Conservation (phyloP, 2,797 vertebrate genomes). For the Amazona ochrocephala region DNA sequence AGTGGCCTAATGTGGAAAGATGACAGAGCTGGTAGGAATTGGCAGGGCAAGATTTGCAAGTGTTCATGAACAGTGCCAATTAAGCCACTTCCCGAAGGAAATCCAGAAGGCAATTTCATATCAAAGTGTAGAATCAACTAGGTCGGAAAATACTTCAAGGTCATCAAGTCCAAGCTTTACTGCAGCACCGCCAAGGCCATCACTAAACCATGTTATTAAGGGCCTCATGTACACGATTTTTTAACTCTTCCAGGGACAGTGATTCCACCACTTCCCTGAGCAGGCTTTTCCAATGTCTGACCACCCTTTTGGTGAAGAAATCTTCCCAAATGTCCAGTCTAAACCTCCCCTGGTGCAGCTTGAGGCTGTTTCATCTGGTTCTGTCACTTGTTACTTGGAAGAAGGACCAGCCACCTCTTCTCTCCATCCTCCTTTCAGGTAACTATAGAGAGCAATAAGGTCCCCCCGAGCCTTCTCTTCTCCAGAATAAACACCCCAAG, state of each 20-base stretch:
- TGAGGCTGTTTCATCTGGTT: background rate
- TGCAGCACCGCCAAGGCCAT: background rate
- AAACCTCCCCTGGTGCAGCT: background rate
- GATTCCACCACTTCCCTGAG: background rate
- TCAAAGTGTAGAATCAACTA: background rate
- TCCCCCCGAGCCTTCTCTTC: background rate
- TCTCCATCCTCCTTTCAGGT: background rate
- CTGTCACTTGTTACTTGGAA: background rate
- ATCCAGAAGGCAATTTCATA: background rate
- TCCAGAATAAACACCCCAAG: background rate
- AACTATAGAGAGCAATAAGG: background rate
- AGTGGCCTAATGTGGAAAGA: background rate
- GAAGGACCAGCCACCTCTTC: background rate
- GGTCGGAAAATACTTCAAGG: background rate
- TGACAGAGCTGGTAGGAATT: background rate
- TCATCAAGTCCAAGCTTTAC: background rate
- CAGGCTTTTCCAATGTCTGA: background rate
- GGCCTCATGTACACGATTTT: background rate
- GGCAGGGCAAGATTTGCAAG: background rate
- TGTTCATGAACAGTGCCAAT: fast-evolving
- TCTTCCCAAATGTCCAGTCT: background rate
- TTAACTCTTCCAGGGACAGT: background rate
- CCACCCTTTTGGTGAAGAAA: background rate
- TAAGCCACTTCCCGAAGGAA: background rate
- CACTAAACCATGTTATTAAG: background rate